These are phyloP conservation scores for Seriola aureovittata DNA, from an alignment of 2,113 vertebrate genomes.

Conservation along the genomic window DNA sequence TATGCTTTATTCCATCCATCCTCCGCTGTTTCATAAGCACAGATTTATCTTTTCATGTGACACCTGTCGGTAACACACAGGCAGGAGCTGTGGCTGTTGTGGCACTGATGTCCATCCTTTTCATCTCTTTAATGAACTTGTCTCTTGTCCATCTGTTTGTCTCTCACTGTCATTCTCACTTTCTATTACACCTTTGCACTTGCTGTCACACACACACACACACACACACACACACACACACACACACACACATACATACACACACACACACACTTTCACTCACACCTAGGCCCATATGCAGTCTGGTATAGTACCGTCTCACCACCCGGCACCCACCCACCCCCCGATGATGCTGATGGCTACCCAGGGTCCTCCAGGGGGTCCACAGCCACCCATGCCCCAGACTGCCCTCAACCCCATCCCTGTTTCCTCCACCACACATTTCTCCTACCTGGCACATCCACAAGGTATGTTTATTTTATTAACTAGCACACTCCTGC, in stretches of 20 bases:
- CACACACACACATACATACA: neutral
- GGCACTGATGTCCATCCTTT: neutral
- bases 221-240: neutral
- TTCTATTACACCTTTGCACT: neutral
- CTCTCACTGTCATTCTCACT: constrained; percentile 9
- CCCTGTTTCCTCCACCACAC: constrained; percentile 88
- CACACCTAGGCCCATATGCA: constrained; percentile 94
- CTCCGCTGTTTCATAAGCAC: neutral
- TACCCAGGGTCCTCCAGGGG: constrained; percentile 92
- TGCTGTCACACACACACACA: neutral
- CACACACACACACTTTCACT: neutral
- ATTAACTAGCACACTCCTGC: neutral
- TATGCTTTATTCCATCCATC: neutral
- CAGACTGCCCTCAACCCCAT: constrained; percentile 97
- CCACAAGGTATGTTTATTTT: constrained; percentile 73
- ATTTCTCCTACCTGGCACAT: constrained; percentile 87
- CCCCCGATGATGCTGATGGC: constrained; percentile 99
- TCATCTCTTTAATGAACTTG: neutral
- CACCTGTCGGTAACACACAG: neutral
- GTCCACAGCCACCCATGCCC: constrained; percentile 93
- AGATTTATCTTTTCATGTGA: neutral
- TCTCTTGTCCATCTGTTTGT: neutral
- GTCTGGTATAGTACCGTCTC: constrained; percentile 96
- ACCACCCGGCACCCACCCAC: constrained; percentile 91
- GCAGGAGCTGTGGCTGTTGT: neutral